Evolutionary conservation across 2,113 vertebrate species (phyloP).

Genomic region (Anas platyrhynchos): DNA sequence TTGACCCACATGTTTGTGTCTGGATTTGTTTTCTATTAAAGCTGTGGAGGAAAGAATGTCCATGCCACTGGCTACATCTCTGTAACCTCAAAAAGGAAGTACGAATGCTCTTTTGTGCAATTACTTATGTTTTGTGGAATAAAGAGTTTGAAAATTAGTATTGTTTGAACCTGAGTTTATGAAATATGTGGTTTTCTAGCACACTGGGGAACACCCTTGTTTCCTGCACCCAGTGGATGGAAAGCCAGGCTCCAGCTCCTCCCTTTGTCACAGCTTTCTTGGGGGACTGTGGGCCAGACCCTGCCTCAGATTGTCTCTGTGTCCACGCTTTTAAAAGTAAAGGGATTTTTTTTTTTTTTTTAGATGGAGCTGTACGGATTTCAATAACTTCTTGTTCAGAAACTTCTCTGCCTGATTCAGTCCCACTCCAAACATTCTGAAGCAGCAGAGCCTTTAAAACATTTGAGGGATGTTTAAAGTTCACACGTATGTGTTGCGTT

Average conservation of each 20-base stretch:
- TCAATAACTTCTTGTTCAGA: no score
- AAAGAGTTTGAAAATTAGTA: not conserved
- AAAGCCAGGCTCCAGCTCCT: not conserved
- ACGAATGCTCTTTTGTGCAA: not conserved
- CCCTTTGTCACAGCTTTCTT: not conserved
- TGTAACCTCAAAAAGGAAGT: not conserved
- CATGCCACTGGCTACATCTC: rapidly evolving
- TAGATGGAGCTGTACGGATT: no score
- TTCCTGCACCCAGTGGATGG: rapidly evolving
- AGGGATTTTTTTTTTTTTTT: not conserved
- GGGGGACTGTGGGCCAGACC: rapidly evolving
- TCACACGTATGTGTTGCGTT: no score
- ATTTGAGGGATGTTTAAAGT: no score
- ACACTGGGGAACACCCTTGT: not conserved
- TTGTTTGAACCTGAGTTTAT: not conserved
- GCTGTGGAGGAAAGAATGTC: not conserved
- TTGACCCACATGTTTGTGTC: not conserved
- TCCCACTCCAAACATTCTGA: no score
- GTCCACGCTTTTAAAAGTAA: not conserved
- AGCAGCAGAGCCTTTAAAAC: no score
- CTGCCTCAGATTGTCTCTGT: not conserved
- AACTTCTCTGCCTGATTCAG: no score
- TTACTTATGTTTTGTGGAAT: not conserved
- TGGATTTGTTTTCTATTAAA: not conserved
- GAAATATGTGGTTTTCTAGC: not conserved